A percentile compares a stretch with the other conserved stretches of the same genome.
Conservation (phyloP, 2,797 vertebrate species). For the Notamacropus eugenii region DNA sequence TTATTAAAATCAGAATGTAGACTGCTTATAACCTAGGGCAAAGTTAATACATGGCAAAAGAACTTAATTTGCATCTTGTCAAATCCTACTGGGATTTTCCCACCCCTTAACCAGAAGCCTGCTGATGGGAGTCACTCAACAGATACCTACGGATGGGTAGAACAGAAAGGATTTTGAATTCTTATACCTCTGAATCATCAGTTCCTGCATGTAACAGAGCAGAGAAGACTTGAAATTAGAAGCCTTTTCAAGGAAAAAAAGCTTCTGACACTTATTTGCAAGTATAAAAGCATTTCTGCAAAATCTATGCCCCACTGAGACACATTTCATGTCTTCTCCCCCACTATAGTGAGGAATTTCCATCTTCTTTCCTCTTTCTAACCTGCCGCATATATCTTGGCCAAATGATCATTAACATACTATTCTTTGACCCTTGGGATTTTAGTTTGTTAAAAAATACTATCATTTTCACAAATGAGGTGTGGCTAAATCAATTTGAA, state of each 20-base stretch:
- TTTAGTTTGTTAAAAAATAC: neutral
- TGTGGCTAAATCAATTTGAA: neutral
- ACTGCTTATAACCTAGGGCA: conserved; percentile 43
- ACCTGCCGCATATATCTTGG: neutral
- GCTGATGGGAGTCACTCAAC: neutral
- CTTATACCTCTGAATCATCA: neutral
- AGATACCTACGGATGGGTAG: neutral
- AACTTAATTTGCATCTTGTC: conserved; percentile 27
- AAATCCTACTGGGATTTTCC: neutral
- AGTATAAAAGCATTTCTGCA: neutral
- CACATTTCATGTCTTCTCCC: neutral
- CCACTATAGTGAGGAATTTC: neutral
- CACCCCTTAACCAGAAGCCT: neutral
- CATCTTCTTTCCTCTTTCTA: neutral
- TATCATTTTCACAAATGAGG: neutral
- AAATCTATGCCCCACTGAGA: neutral
- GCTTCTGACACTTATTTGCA: neutral
- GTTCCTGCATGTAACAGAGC: fast-evolving
- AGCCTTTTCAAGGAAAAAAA: neutral
- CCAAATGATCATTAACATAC: neutral
- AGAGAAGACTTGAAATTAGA: neutral
- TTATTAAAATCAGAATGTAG: conserved; percentile 52
- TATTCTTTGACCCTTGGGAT: neutral
- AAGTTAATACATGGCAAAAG: conserved; percentile 31
- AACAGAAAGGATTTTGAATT: neutral